A percentile compares a stretch with the other conserved stretches of the same genome.
Conservation (phyloP, 2,797 vertebrate species). For the Bufotes viridis region DNA sequence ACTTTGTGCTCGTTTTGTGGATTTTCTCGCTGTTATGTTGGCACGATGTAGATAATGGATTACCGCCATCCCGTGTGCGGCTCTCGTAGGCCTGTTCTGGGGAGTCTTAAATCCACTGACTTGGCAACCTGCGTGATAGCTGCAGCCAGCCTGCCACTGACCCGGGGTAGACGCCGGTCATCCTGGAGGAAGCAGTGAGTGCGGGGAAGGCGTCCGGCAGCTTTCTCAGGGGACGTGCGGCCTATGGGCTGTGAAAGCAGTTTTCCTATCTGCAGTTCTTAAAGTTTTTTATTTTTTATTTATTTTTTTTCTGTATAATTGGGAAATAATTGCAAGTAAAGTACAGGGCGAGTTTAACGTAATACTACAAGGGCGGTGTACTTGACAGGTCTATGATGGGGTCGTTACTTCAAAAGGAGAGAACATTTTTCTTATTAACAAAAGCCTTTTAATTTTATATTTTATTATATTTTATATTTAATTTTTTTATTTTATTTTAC, state of each 20-base stretch:
- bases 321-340: too few relatives aligned
- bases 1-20: neutral
- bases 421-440: too few relatives aligned
- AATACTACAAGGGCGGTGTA: too few relatives aligned
- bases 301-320: too few relatives aligned
- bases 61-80: neutral
- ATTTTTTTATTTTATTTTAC: too few relatives aligned
- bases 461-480: too few relatives aligned
- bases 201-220: neutral
- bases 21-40: neutral
- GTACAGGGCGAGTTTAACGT: too few relatives aligned
- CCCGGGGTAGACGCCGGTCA: neutral
- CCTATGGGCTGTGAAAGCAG: neutral
- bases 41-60: neutral
- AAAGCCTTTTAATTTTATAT: too few relatives aligned
- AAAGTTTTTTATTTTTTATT: neutral
- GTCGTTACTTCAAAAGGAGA: too few relatives aligned
- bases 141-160: neutral
- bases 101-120: neutral
- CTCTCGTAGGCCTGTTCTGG: neutral
- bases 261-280: neutral
- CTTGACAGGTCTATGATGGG: too few relatives aligned
- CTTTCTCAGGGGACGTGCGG: neutral
- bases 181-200: neutral
- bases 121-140: constrained; percentile 2